A percentile compares a stretch with the other conserved stretches of the same genome.
These are phyloP conservation scores for Sympetrum striolatum DNA, from an alignment of 2,888 invertebrate species.

Conservation along the genomic window DNA sequence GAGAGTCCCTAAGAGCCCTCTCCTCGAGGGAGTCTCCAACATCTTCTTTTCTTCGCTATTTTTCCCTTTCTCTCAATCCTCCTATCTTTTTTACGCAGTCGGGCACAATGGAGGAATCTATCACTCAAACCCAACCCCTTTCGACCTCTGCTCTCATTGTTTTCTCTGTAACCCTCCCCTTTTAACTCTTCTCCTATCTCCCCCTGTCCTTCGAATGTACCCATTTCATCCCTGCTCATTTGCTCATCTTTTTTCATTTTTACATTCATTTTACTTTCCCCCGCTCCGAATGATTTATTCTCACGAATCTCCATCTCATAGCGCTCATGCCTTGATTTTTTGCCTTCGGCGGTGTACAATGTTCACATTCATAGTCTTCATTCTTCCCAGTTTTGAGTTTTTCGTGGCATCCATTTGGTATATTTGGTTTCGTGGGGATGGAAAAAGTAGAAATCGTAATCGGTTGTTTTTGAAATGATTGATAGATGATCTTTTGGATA, in stretches of 20 bases:
- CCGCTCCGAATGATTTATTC: too few species aligned
- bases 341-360: too few species aligned
- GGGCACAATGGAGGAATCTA: conserved; percentile 18
- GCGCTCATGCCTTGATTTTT: too few species aligned
- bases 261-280: background rate
- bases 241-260: background rate
- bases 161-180: background rate
- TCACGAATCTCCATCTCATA: too few species aligned
- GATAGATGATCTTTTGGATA: too few species aligned
- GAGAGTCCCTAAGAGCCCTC: background rate
- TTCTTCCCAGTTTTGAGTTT: too few species aligned
- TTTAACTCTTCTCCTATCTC: background rate
- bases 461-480: too few species aligned
- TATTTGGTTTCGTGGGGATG: too few species aligned
- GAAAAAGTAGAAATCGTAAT: too few species aligned
- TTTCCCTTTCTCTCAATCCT: background rate
- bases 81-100: background rate
- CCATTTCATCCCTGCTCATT: background rate
- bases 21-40: background rate
- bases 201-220: background rate
- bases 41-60: background rate
- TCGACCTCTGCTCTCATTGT: background rate
- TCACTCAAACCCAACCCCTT: background rate
- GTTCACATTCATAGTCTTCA: too few species aligned
- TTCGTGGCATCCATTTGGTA: too few species aligned